Evolutionary conservation across 2,113 vertebrate genomes (phyloP).

Genomic region (Syngnathus typhle): DNA sequence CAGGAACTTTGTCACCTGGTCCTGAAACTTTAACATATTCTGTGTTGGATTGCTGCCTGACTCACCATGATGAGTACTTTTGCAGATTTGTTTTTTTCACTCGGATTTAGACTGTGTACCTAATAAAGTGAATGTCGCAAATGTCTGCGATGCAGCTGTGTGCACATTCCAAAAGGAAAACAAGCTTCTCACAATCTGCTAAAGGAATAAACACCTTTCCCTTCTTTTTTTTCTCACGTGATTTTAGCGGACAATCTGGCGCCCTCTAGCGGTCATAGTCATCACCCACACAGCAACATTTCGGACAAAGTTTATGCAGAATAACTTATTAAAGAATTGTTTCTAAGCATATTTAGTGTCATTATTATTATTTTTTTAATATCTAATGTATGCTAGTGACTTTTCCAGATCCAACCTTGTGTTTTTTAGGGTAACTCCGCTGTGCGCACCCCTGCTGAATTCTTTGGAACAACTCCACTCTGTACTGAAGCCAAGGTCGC

Average conservation of each 20-base stretch:
- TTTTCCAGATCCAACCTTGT: conserved; percentile 14
- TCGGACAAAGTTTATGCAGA: no score
- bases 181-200: conserved; percentile 12
- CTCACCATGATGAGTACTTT: not conserved
- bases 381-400: not conserved
- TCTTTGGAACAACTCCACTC: conserved; percentile 51
- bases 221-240: not conserved
- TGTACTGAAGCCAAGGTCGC: conserved; percentile 54
- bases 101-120: not conserved
- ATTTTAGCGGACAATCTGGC: not conserved
- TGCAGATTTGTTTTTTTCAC: not conserved
- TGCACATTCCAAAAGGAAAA: conserved; percentile 11
- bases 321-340: not conserved
- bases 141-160: conserved; percentile 9
- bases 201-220: not conserved
- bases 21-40: not conserved
- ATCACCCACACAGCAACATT: not conserved
- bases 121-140: not conserved
- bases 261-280: not conserved
- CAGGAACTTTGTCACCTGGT: not conserved
- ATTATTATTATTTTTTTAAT: not conserved
- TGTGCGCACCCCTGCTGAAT: conserved; percentile 35
- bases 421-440: conserved; percentile 35
- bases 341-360: not conserved
- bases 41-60: not conserved